phyloP scores from a whole-genome alignment of 1,140 invertebrate species.

The Tenebrio molitor region DNA sequence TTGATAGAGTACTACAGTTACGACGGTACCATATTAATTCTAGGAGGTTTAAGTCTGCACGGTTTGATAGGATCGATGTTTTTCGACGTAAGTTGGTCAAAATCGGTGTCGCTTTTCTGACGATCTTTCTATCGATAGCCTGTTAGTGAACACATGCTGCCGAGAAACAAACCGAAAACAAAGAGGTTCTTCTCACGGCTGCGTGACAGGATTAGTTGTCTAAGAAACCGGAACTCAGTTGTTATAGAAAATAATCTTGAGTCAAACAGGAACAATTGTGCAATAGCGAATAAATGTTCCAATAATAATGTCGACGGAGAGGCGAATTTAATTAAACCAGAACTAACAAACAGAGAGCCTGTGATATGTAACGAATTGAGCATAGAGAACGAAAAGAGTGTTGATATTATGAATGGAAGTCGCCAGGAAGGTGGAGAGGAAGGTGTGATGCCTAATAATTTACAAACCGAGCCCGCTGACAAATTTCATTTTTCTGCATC shows the following conservation, averaged over 20 bases:
- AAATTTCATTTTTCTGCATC: constrained; percentile 20
- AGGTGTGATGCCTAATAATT: constrained; percentile 20
- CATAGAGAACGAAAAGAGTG: not conserved
- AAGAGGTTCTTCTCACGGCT: constrained; percentile 27
- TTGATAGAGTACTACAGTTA: constrained; percentile 72
- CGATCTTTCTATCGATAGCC: constrained; percentile 23
- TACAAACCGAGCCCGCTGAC: constrained; percentile 17
- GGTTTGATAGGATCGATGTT: constrained; percentile 67
- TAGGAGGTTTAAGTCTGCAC: constrained; percentile 73
- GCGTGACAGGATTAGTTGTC: constrained; percentile 28
- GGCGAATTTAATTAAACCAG: constrained; percentile 28
- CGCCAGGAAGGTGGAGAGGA: not conserved
- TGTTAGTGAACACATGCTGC: constrained; percentile 21
- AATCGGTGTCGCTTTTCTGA: constrained; percentile 12
- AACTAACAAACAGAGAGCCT: constrained; percentile 2
- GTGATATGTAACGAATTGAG: constrained; percentile 16
- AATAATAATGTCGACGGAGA: constrained; percentile 21
- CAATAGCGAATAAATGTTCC: constrained; percentile 7
- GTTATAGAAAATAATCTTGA: constrained; percentile 45
- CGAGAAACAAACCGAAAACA: constrained; percentile 15
- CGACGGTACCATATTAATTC: constrained; percentile 71
- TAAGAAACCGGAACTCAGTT: constrained; percentile 54
- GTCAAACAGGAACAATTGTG: not conserved
- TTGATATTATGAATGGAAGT: constrained; percentile 14
- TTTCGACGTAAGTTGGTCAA: constrained; percentile 58